Evolutionary conservation across 2,888 invertebrate genomes (phyloP), one percentile per base, ranked within the genome.

Genomic region (Petrophora chlorosata): DNA sequence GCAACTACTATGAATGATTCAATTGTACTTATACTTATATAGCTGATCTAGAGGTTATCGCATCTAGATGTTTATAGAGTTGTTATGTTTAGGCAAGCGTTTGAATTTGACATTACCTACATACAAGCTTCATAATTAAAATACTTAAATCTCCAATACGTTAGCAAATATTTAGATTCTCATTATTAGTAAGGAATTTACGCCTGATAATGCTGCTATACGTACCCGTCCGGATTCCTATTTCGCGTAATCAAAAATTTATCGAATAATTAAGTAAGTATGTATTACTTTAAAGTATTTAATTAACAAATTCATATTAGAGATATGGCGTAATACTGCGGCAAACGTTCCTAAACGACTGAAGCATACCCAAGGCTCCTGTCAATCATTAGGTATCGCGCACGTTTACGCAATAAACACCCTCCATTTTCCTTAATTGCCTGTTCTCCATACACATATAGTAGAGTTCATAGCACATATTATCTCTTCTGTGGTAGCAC

Each of bases 391-490:
- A n/a, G n/a, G n/a, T n/a, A 25, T 19, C 36, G 41, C 26, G 8
- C 19, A 32, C 39, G 39, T 36, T 46, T 38, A 50, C 50, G 40
- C 43, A 47, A 23, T 46, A 39, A 45, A 23, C 12, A 16, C 26
- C 40, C 39, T 39, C 8, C 22, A 17, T 43, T 40, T 34, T 25
- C 41, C 29, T 15, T 46, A 47, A 47, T 41, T 47, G 26, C 47
- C 10, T 33, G 17, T 19, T 33, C 10, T 29, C 13, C 10, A 26
- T 36, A 26, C 9, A 26, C 19, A 4, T 5, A 12, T 32, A 28
- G 23, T 42, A 36, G n/a, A n/a, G n/a, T n/a, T n/a, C n/a, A n/a
- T n/a, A n/a, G n/a, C n/a, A n/a, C n/a, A n/a, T n/a, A n/a, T n/a
- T n/a, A n/a, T n/a, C n/a, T n/a, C n/a, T n/a, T n/a, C n/a, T n/a